Conservation (phyloP, 2,797 vertebrate genomes). For the Echeneis naucrates region DNA sequence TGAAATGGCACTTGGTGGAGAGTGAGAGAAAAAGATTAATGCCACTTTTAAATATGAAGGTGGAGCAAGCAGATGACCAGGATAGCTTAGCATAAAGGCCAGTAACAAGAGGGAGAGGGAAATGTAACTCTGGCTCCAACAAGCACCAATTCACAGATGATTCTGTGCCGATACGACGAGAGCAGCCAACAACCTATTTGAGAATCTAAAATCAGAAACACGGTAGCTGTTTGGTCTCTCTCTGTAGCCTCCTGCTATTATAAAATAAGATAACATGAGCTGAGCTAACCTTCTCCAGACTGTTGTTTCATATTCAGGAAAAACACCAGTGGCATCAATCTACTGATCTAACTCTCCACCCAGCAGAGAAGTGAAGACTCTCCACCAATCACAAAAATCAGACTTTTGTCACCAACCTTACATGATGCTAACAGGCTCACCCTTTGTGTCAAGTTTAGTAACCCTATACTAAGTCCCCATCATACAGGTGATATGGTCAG, state of each 20-base stretch:
- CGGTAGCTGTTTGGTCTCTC: too few relatives aligned
- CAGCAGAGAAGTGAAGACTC: background rate
- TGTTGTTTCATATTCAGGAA: background rate
- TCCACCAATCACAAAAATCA: conserved; percentile 37
- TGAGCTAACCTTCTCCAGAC: background rate
- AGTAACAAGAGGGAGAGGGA: background rate
- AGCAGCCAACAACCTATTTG: too few relatives aligned
- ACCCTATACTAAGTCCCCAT: conserved; percentile 20
- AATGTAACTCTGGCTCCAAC: background rate
- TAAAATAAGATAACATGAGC: background rate
- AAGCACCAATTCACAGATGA: too few relatives aligned
- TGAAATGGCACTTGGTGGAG: background rate
- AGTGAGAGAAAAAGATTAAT: background rate
- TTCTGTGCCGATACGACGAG: background rate
- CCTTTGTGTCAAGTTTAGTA: conserved; percentile 43
- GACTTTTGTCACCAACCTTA: conserved; percentile 15
- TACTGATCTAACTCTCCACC: background rate
- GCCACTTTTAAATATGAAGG: background rate
- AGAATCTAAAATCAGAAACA: too few relatives aligned
- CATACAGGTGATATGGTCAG: conserved; percentile 46
- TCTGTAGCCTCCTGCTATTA: background rate
- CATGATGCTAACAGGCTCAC: conserved; percentile 22
- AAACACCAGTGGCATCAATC: background rate
- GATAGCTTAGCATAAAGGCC: background rate
- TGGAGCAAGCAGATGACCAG: background rate